Evolutionary conservation across 2,888 invertebrate genomes (phyloP), one percentile per base, ranked within the genome.

Genomic region (Cordilura impudica): DNA sequence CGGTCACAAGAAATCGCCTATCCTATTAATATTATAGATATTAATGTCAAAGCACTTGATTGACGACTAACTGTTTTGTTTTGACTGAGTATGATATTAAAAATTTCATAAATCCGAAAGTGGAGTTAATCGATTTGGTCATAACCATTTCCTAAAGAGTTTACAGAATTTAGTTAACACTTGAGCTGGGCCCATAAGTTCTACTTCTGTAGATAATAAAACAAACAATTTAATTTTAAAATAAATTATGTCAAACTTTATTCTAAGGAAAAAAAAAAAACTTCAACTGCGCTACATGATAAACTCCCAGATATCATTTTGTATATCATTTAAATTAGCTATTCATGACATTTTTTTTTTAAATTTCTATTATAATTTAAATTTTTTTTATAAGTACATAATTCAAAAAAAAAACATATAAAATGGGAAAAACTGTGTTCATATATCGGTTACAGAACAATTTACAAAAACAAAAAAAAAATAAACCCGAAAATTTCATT

Each of bases 241-340:
- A 2, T n/a, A 7, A 4, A 2, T 26, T 26, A 23, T 53, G 53
- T 10, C 26, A 26, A 16, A 35, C 12, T 19, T 12, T 56, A 12
- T 19, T n/a, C n/a, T n/a, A n/a, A n/a, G n/a, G 18, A 39, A 12
- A 21, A 7, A 35, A 6, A 26, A 21, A 65, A 47, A 39, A 26
- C 31, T 31, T n/a, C 19, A 4, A 79, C 63, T 72, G 71, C 79
- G 79, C 79, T 75, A 75, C 79, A 79, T 43, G 75, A 75, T 67
- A 51, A 67, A 79, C 79, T 75, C 79, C 79, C 79, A 49, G 66
- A 70, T 66, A 72, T 54, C 65, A 67, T 72, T 72, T 72, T 67
- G 75, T 49, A n/a, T n/a, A 79, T 79, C 71, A 63, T 67, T 79
- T 79, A 79, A 67, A 71, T 79, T 35, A 75, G 58, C 7, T 63